Percentiles rank a stretch among this genome's conserved stretches.
Evolutionary conservation across 1,140 invertebrate species (phyloP).

Genomic region (Ephestia elutella): DNA sequence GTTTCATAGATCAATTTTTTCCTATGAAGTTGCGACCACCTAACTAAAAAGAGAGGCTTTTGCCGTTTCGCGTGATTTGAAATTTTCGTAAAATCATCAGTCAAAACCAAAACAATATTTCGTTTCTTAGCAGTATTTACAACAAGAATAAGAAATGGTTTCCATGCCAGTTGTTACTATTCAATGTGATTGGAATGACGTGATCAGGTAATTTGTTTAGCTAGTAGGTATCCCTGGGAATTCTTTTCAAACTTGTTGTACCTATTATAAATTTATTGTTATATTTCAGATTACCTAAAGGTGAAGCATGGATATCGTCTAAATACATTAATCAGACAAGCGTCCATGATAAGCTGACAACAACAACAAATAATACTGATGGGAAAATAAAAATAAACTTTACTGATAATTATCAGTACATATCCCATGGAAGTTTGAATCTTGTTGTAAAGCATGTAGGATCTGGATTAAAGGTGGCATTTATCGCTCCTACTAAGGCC

Average conservation of each 20-base stretch:
- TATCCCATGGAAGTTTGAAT: slow-evolving; percentile 48
- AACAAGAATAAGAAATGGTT: slow-evolving; percentile 23
- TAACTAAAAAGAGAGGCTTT: too few species aligned
- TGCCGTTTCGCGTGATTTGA: background rate
- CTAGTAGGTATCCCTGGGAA: too few species aligned
- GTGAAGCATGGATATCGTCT: slow-evolving; percentile 65
- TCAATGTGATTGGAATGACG: slow-evolving; percentile 70
- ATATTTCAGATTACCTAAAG: slow-evolving; percentile 53
- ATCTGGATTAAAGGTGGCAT: slow-evolving; percentile 58
- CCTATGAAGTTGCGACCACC: too few species aligned
- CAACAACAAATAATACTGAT: slow-evolving; percentile 43
- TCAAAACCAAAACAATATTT: background rate
- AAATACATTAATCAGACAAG: slow-evolving; percentile 61
- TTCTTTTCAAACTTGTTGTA: too few species aligned
- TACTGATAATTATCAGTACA: slow-evolving; percentile 51
- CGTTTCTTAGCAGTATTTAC: background rate
- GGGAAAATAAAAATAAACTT: slow-evolving; percentile 59
- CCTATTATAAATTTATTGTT: background rate
- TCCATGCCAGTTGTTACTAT: slow-evolving; percentile 58
- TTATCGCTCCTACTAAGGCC: slow-evolving; percentile 61
- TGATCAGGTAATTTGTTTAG: slow-evolving; percentile 42
- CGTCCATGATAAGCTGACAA: slow-evolving; percentile 58
- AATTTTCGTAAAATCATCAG: background rate
- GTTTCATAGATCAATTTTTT: too few species aligned
- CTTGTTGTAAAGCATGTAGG: slow-evolving; percentile 57